Base-by-base conservation (phyloP, 2,797 vertebrate genomes). In the Lagodon rhomboides region DNA sequence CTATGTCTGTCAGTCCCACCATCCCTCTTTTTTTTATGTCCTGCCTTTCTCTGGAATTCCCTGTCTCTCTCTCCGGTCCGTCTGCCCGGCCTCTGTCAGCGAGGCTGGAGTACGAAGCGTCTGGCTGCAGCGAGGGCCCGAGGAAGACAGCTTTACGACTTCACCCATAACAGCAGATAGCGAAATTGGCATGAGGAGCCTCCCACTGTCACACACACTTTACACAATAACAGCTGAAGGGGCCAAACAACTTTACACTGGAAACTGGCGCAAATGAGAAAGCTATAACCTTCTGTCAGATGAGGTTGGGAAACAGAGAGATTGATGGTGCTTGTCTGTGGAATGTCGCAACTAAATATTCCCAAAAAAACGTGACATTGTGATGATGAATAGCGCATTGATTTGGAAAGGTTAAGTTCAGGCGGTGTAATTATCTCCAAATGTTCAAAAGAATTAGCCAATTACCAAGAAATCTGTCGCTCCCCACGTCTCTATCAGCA, bases 31-130 rank as follows among this genome's bases (percentile, higher is more conserved):
- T 65, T 70, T 76, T 11, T 22, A 0, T 16, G 38, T 38, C 10
- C 38, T 38, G 38, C 43, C 18, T 18, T 22, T 46, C 56, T 63
- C 3, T 72, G 25, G 71, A 79, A 85, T 87, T 53, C 53, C 34
- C 68, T 34, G 15, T 5, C 1, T 64, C 60, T n/a, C 16, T 3
- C 38, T 38, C 41, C 56, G 27, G n/a, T 56, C 20, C 27, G 38
- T 73, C 63, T 85, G 62, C 9, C n/a, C 16, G 69, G 44, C 30
- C 10, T 77, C 69, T 83, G 79, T 86, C 75, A 75, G 11, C 10
- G 3, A 59, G 54, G 58, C 41, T 20, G 20, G 22, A 62, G 46
- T 18, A 17, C 5, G 18, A 82, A 62, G 34, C 15, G 1, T 58
- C 23, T 82, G 75, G 62, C 68, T 76, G 22, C n/a, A 61, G 71